Percentiles rank a stretch among this genome's conserved stretches.
Evolutionary conservation across 2,888 invertebrate species (phyloP).

Genomic region (Sipha maydis): DNA sequence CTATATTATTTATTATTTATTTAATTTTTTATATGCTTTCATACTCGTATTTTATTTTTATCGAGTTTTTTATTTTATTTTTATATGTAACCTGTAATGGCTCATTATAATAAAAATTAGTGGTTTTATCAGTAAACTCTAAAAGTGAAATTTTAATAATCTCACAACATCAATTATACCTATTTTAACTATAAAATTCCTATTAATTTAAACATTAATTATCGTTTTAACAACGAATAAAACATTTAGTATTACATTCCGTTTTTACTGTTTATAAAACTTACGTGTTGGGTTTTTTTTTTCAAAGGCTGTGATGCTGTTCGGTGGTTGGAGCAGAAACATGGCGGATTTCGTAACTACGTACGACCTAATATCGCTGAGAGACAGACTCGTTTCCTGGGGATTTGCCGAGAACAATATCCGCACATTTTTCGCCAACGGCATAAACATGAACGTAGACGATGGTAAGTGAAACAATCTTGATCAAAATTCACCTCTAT

Average conservation of each 20-base stretch:
- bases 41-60: no score
- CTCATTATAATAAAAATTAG: no score
- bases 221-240: not conserved
- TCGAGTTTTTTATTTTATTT: no score
- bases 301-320: constrained; percentile 68
- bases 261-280: not conserved
- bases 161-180: no score
- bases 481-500: not conserved
- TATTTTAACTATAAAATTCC: no score
- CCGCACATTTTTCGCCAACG: constrained; percentile 70
- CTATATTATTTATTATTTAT: no score
- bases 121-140: no score
- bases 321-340: constrained; percentile 70
- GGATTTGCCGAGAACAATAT: constrained; percentile 69
- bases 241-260: not conserved
- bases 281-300: not conserved
- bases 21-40: no score
- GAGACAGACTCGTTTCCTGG: constrained; percentile 68
- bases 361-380: constrained; percentile 67
- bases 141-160: no score
- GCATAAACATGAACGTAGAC: constrained; percentile 64
- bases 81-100: no score
- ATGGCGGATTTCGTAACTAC: constrained; percentile 67
- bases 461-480: constrained; percentile 13
- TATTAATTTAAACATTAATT: no score